A percentile compares a stretch with the other conserved stretches of the same genome.
Evolutionary conservation across 2,797 vertebrate genomes (phyloP).

Genomic region (Tolypeutes matacus): DNA sequence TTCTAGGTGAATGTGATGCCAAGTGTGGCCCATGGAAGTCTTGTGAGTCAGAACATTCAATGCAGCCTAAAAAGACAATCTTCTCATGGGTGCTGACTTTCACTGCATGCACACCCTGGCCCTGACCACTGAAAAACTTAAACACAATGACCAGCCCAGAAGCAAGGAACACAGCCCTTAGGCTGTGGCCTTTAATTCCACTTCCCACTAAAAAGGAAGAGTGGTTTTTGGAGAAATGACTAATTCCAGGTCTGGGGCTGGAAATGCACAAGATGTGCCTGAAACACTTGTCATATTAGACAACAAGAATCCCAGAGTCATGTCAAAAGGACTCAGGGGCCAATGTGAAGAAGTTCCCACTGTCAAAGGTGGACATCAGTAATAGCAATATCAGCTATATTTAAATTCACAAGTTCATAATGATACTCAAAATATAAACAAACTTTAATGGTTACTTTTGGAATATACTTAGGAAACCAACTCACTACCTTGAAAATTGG

Average conservation of each 20-base stretch:
- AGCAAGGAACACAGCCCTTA: neutral
- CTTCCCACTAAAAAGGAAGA: constrained; percentile 29
- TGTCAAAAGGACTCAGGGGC: neutral
- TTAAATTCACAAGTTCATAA: neutral
- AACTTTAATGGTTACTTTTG: constrained; percentile 28
- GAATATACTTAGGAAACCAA: neutral
- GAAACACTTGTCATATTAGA: constrained; percentile 8
- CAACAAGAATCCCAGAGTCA: neutral
- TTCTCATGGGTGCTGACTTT: neutral
- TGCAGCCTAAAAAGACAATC: neutral
- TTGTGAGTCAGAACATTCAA: neutral
- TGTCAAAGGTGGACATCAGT: neutral
- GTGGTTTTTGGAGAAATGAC: neutral
- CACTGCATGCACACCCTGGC: neutral
- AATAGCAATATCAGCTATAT: neutral
- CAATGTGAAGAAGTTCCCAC: neutral
- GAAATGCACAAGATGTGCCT: neutral
- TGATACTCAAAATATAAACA: constrained; percentile 54
- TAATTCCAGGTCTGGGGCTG: neutral
- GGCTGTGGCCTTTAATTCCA: neutral
- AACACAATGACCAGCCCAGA: neutral
- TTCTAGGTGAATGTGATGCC: neutral
- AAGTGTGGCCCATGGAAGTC: neutral
- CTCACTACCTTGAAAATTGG: constrained; percentile 23
- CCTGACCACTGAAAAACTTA: constrained; percentile 2